phyloP scores from a whole-genome alignment of 2,113 vertebrate species.

The Jacana jacana region DNA sequence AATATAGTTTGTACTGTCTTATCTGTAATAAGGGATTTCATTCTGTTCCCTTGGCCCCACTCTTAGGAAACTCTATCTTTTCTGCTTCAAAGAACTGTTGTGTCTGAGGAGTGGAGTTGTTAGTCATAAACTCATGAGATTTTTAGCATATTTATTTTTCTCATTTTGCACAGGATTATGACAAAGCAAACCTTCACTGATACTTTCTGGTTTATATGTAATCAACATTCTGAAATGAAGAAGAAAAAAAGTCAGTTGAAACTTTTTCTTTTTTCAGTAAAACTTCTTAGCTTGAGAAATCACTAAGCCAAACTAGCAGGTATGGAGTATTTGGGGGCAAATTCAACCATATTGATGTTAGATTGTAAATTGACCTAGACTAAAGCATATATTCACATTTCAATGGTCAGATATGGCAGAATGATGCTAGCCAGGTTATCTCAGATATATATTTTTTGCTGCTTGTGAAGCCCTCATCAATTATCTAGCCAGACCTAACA shows the following conservation, averaged over 20 bases:
- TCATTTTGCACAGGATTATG: neutral
- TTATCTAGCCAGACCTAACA: neutral
- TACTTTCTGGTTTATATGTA: neutral
- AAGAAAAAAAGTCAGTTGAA: neutral
- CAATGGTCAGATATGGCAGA: neutral
- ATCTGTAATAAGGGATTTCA: neutral
- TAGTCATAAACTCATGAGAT: neutral
- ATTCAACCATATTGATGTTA: neutral
- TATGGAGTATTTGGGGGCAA: neutral
- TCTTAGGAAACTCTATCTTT: neutral
- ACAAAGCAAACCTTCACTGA: neutral
- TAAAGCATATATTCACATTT: neutral
- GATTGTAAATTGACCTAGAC: neutral
- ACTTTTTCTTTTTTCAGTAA: neutral
- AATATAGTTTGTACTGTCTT: neutral
- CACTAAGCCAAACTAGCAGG: neutral
- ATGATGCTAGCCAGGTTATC: neutral
- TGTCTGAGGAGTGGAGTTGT: neutral
- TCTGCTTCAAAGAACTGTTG: neutral
- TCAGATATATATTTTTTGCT: neutral
- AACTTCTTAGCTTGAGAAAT: neutral
- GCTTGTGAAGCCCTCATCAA: neutral
- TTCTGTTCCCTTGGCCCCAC: neutral
- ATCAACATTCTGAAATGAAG: neutral
- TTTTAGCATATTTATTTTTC: neutral